Evolutionary conservation across 2,113 vertebrate species (phyloP).

Genomic region (Takifugu bimaculatus): DNA sequence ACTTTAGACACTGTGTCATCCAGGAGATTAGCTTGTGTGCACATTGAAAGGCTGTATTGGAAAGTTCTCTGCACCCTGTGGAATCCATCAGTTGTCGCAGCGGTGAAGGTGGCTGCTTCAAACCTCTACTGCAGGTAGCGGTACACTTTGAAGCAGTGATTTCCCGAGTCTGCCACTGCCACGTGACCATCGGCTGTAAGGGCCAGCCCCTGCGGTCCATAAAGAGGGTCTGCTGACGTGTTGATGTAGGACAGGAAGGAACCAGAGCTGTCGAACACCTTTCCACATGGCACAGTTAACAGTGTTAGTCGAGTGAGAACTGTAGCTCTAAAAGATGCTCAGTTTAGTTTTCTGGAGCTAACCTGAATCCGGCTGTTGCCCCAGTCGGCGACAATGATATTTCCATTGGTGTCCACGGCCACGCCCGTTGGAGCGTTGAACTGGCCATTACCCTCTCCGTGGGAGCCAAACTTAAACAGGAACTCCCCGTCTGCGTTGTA

Average conservation of each 20-base stretch:
- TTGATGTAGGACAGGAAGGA: slow-evolving; percentile 98
- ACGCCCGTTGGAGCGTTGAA: slow-evolving; percentile 96
- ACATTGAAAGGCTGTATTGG: slow-evolving; percentile 55
- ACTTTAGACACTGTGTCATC: slow-evolving; percentile 20
- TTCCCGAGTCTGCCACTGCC: slow-evolving; percentile 92
- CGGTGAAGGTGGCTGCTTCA: slow-evolving; percentile 7
- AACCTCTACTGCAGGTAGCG: slow-evolving; percentile 89
- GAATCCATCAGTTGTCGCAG: slow-evolving; percentile 48
- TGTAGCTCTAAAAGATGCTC: neutral
- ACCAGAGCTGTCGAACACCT: slow-evolving; percentile 95
- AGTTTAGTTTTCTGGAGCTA: neutral
- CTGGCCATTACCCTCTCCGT: slow-evolving; percentile 94
- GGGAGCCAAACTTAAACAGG: slow-evolving; percentile 97
- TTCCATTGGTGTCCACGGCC: slow-evolving; percentile 89
- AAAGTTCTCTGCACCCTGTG: slow-evolving; percentile 57
- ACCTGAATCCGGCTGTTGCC: slow-evolving; percentile 98
- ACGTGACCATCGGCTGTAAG: slow-evolving; percentile 95
- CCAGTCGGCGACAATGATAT: slow-evolving; percentile 98
- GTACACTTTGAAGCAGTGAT: slow-evolving; percentile 98
- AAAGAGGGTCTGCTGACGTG: slow-evolving; percentile 90
- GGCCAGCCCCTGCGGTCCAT: slow-evolving; percentile 91
- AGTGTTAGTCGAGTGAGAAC: neutral
- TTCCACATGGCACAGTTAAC: slow-evolving; percentile 1
- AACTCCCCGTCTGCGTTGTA: slow-evolving; percentile 95
- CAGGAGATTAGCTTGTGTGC: slow-evolving; percentile 45